Evolutionary conservation across 2,113 vertebrate genomes (phyloP), one percentile per base, ranked within the genome.

Genomic region (Chunga burmeisteri): DNA sequence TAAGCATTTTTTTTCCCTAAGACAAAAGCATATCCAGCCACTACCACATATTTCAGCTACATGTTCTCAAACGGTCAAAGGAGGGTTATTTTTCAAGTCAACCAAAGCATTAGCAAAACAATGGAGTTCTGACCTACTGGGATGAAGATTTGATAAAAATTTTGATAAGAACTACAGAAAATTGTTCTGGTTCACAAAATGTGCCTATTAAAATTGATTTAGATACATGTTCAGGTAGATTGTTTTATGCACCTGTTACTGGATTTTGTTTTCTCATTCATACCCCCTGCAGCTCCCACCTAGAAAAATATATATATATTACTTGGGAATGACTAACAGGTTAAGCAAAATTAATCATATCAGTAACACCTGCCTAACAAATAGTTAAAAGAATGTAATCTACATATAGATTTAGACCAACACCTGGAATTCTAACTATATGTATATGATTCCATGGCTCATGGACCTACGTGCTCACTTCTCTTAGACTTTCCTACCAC

Each of bases 261-360:
- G 65, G 44, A 63, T 87, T 94, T 81, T 88, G 52, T 78, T 71
- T 92, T 86, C 42, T 86, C 63, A 30, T 77, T 95, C 75, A 38
- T 81, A 95, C 83, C 86, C 71, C 90, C 89, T 85, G 96, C 94
- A 88, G 96, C 94, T 81, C 94, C 94, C 32, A 96, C 70, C 85
- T 96, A 81, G 77, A 80, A 40, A 71, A 93, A 55, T 42, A 90
- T 42, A 62, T 36, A 26, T 4, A 26, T 29, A n/a, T 56, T 56
- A 52, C 44, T 56, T 81, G 34, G 55, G 36, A 87, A 91, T 62
- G 78, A 88, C 19, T 71, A 85, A 50, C 19, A 85, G 17, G 36
- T 83, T 68, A 65, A 86, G 46, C 44, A 90, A 82, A 85, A 88
- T 86, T 25, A 59, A 42, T 56, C 8, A 1, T 16, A 75, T n/a